Percentiles rank a stretch among this genome's conserved stretches.
These are phyloP conservation scores for Eudasyphora cyanicolor DNA, from an alignment of 2,888 invertebrate species.

Conservation along the genomic window DNA sequence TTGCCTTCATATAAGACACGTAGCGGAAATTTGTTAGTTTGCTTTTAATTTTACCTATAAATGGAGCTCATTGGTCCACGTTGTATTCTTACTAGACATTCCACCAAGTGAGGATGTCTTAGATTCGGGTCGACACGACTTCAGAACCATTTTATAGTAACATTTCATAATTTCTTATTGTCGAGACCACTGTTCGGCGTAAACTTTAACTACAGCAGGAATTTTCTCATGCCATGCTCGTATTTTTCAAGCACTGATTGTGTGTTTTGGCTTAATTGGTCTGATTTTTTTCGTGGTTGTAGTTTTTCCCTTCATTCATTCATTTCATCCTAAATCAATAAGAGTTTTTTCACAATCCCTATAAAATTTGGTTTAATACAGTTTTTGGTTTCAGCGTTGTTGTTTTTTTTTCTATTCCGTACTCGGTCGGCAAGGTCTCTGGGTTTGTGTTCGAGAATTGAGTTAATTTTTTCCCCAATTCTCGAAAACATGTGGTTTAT, in stretches of 20 bases:
- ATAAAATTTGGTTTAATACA: slow-evolving; percentile 59
- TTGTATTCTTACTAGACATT: too few species aligned
- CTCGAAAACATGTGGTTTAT: slow-evolving; percentile 50
- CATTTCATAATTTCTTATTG: too few species aligned
- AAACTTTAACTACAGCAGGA: slow-evolving; percentile 49
- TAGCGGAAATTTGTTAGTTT: too few species aligned
- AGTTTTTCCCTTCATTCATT: slow-evolving; percentile 39
- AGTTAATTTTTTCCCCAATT: slow-evolving; percentile 31
- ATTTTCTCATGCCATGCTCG: slow-evolving; percentile 37
- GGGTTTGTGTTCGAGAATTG: slow-evolving; percentile 39
- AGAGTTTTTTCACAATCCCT: slow-evolving; percentile 49
- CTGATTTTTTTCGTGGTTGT: slow-evolving; percentile 60
- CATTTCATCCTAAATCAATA: slow-evolving; percentile 63
- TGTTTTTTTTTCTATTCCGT: slow-evolving; percentile 18
- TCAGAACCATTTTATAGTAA: too few species aligned
- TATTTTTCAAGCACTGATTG: slow-evolving; percentile 59
- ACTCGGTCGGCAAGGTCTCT: slow-evolving; percentile 42
- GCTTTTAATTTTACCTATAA: too few species aligned
- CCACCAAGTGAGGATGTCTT: too few species aligned
- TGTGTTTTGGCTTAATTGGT: slow-evolving; percentile 64
- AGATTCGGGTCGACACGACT: too few species aligned
- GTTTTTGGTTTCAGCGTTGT: slow-evolving; percentile 45
- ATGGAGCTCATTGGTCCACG: too few species aligned
- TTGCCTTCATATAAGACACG: too few species aligned
- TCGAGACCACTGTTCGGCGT: slow-evolving; percentile 27